These are phyloP conservation scores for Drosophila virilis DNA, from an alignment of 1,140 invertebrate species.

Conservation along the genomic window DNA sequence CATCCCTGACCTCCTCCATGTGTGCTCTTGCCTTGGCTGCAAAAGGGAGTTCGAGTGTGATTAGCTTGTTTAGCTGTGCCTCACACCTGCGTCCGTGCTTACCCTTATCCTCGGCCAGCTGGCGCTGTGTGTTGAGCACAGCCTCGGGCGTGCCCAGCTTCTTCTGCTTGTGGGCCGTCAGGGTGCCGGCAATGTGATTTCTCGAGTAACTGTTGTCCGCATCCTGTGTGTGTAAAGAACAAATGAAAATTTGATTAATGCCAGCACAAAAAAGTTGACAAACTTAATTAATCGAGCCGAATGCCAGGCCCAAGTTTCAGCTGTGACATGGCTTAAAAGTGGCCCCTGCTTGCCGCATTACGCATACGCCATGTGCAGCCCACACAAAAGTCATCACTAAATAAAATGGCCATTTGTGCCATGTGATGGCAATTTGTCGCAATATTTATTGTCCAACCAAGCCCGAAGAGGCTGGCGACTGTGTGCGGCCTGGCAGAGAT, in stretches of 20 bases:
- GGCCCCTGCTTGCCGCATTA: slow-evolving; percentile 27
- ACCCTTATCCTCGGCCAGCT: background rate
- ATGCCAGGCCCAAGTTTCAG: background rate
- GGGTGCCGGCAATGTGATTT: slow-evolving; percentile 60
- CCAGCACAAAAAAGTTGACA: background rate
- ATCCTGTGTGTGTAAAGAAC: slow-evolving; percentile 50
- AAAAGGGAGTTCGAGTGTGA: slow-evolving; percentile 2
- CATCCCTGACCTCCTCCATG: slow-evolving; percentile 85
- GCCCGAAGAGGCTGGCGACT: background rate
- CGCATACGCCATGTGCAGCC: slow-evolving; percentile 62
- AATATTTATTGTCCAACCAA: slow-evolving; percentile 66
- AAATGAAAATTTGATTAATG: slow-evolving; percentile 41
- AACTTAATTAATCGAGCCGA: slow-evolving; percentile 41
- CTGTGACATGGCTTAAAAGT: slow-evolving; percentile 21
- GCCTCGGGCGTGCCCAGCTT: slow-evolving; percentile 61
- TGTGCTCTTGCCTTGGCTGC: slow-evolving; percentile 86
- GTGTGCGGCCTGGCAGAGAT: slow-evolving; percentile 18
- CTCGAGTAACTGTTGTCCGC: slow-evolving; percentile 63
- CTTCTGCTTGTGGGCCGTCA: slow-evolving; percentile 65
- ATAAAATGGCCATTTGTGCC: slow-evolving; percentile 68
- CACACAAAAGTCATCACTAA: slow-evolving; percentile 71
- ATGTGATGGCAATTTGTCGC: slow-evolving; percentile 79
- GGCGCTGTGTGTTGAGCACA: slow-evolving; percentile 46
- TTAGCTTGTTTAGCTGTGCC: no score
- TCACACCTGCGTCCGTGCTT: no score